Base-by-base conservation (phyloP, 2,113 vertebrate species). In the Xerus inauris region DNA sequence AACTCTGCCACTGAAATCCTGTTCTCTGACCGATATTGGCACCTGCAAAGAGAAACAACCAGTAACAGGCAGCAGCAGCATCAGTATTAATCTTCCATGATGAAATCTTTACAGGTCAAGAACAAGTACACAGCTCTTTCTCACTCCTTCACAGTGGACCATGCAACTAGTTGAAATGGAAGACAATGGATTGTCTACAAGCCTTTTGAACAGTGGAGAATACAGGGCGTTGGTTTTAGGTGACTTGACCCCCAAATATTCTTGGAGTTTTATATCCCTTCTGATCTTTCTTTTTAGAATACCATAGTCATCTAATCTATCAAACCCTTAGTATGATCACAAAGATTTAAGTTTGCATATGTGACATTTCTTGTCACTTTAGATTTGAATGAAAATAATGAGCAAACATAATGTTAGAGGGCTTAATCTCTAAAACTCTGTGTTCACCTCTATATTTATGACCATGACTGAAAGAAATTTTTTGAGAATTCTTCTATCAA, bases 71-170 rank as follows among this genome's bases (percentile, higher is more conserved):
- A 98, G 97, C 97, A 82, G 92, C 97, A 98, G 57, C 97, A 89
- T 97, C 97, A 98, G 94, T 98, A 95, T 96, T 98, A 96, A 97
- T 96, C 96, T 97, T 97, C 97, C 97, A 97, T 98, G 98, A 97
- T 98, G 98, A 97, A 96, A 97, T 98, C 95, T 97, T 97, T 97
- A 97, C 97, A 97, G 98, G 97, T 97, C 95, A 97, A 98, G 97
- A 97, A 91, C 97, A 97, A 97, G 97, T 82, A 92, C 97, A 97
- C 93, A 96, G 95, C 94, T 97, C 76, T 97, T 97, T 94, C 96
- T 98, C 94, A 97, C 72, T 88, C 93, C 97, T 98, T 97, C 96
- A 97, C 96, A 97, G 89, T 94, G 97, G 97, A 97, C 79, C 81
- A 95, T 97, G 94, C 98, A 97, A 86, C 97, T 97, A 97, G 98